Evolutionary conservation across 2,888 invertebrate genomes (phyloP).

Genomic region (Thelaira solivaga): DNA sequence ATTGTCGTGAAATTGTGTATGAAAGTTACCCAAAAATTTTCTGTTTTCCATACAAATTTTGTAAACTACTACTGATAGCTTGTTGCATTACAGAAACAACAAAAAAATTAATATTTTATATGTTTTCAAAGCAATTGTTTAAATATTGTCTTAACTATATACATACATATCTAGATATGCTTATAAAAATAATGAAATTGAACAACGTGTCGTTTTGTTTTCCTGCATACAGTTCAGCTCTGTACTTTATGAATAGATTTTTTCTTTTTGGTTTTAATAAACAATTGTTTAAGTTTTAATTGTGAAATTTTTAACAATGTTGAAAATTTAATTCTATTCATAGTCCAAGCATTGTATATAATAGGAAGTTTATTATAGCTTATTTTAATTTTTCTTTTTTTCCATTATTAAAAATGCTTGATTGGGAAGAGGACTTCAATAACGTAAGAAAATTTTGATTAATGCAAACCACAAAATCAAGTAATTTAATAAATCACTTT

Average conservation of each 20-base stretch:
- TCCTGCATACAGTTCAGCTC: not conserved
- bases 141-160: slow-evolving; percentile 10
- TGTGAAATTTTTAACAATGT: slow-evolving; percentile 19
- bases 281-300: not conserved
- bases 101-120: no score
- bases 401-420: slow-evolving; percentile 16
- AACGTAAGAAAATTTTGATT: slow-evolving; percentile 14
- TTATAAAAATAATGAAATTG: not conserved
- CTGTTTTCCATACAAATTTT: no score
- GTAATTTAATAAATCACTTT: not conserved
- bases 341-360: not conserved
- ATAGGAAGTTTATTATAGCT: slow-evolving; percentile 16
- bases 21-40: no score
- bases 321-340: slow-evolving; percentile 49
- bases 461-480: slow-evolving; percentile 1
- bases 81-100: no score
- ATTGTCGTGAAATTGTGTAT: no score
- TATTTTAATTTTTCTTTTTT: not conserved
- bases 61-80: no score
- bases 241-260: not conserved
- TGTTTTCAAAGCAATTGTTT: slow-evolving; percentile 20
- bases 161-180: not conserved
- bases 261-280: not conserved
- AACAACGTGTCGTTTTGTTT: slow-evolving; percentile 17
- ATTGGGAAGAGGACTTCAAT: not conserved